Evolutionary conservation across 2,797 vertebrate genomes (phyloP).

Genomic region (Margarornis squamiger): DNA sequence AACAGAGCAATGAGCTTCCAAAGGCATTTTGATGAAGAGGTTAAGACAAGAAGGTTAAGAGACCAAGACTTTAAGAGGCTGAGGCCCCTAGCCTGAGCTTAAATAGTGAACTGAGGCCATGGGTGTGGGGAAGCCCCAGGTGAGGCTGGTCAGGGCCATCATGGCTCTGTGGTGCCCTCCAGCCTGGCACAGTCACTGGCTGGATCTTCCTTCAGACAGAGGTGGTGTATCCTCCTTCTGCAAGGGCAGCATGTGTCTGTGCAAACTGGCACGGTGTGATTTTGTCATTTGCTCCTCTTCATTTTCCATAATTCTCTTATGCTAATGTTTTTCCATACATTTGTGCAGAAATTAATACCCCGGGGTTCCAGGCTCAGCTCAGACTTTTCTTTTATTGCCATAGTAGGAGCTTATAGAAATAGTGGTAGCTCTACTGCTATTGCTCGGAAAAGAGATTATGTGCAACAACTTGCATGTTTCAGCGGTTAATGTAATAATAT

Average conservation of each 20-base stretch:
- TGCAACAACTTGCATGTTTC: not conserved
- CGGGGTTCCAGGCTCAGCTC: not conserved
- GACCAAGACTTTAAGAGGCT: not conserved
- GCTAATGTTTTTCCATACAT: not conserved
- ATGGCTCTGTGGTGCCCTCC: accelerated
- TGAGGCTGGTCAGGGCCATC: not conserved
- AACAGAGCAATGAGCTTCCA: not conserved
- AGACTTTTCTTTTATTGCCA: not conserved
- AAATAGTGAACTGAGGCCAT: not conserved
- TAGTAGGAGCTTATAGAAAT: not conserved
- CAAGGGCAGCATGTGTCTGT: accelerated
- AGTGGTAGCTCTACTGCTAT: not conserved
- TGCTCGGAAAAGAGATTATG: not conserved
- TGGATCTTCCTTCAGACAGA: not conserved
- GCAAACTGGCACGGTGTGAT: accelerated
- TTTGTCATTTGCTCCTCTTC: not conserved
- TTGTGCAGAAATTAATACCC: not conserved
- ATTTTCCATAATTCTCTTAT: not conserved
- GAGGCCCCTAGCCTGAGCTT: not conserved
- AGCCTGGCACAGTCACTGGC: not conserved
- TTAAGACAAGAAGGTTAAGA: not conserved
- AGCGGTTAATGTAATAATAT: not conserved
- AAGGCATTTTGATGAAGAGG: not conserved
- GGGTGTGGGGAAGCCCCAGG: not conserved
- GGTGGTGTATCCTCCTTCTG: not conserved